Evolutionary conservation across 1,140 invertebrate species (phyloP).

Genomic region (Philotrypesis tridentata): DNA sequence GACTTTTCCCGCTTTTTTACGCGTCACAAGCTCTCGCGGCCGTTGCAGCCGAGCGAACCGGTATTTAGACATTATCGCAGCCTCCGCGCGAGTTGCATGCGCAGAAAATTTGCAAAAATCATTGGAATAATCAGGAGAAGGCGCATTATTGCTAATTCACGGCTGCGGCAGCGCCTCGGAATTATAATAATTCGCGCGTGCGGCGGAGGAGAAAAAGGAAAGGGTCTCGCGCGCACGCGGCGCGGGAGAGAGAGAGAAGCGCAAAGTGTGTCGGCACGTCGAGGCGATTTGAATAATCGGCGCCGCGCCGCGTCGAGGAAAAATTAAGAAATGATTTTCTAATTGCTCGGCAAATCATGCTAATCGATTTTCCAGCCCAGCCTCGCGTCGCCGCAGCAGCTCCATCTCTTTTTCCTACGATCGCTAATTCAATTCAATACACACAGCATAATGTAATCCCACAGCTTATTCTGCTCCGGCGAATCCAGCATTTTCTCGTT

Average conservation of each 20-base stretch:
- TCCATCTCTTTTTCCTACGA: neutral
- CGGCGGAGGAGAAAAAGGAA: neutral
- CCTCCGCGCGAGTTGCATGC: neutral
- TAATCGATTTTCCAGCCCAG: neutral
- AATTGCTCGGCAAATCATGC: conserved; percentile 43
- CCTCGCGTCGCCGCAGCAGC: neutral
- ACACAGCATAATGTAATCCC: too few species aligned
- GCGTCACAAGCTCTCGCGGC: too few species aligned
- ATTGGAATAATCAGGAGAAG: neutral
- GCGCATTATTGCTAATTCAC: neutral
- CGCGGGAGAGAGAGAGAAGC: neutral
- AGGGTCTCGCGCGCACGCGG: neutral
- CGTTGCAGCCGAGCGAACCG: neutral
- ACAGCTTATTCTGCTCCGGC: too few species aligned
- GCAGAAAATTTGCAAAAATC: neutral
- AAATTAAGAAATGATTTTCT: conserved; percentile 51
- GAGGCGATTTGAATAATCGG: conserved; percentile 13
- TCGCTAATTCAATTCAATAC: conserved; percentile 27
- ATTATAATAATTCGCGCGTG: neutral
- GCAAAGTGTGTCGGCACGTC: neutral
- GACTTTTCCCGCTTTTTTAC: too few species aligned
- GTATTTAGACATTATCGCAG: neutral
- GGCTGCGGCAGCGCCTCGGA: neutral
- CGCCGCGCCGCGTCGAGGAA: neutral
- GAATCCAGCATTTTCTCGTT: conserved; percentile 24